A percentile compares a stretch with the other conserved stretches of the same genome.
phyloP scores from a whole-genome alignment of 1,140 invertebrate species.

The Bombus picipes region DNA sequence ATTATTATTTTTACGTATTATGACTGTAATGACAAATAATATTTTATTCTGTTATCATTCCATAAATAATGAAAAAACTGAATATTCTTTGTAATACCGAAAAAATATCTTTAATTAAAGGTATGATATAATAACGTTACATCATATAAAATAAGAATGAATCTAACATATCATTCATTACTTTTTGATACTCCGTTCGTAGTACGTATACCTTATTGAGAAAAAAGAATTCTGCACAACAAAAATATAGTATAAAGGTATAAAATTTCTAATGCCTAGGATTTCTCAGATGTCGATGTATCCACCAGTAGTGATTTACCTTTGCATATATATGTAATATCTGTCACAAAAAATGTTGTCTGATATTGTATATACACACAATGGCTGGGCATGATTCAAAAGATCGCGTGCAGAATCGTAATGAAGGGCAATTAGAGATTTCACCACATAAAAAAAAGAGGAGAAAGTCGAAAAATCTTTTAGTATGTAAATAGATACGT shows the following conservation, averaged over 20 bases:
- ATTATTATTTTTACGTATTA: background rate
- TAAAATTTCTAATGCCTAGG: background rate
- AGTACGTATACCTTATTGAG: background rate
- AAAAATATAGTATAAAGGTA: too few species aligned
- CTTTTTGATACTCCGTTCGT: background rate
- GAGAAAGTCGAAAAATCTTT: slow-evolving; percentile 61
- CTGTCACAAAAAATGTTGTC: background rate
- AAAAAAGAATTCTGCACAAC: background rate
- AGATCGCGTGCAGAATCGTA: background rate
- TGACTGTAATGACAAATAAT: background rate
- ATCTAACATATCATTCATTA: background rate
- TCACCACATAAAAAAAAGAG: slow-evolving; percentile 22
- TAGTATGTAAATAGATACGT: slow-evolving; percentile 45
- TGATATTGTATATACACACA: background rate
- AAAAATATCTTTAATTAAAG: too few species aligned
- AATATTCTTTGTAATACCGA: too few species aligned
- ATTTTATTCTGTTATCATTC: background rate
- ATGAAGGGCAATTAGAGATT: background rate
- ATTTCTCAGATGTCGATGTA: background rate
- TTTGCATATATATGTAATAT: background rate
- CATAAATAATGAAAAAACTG: too few species aligned
- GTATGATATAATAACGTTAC: background rate
- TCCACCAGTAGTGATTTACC: background rate
- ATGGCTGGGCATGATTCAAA: background rate
- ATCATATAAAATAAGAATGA: background rate